Conservation (phyloP, 2,888 invertebrate genomes). For the Drosophila fungiperda region DNA sequence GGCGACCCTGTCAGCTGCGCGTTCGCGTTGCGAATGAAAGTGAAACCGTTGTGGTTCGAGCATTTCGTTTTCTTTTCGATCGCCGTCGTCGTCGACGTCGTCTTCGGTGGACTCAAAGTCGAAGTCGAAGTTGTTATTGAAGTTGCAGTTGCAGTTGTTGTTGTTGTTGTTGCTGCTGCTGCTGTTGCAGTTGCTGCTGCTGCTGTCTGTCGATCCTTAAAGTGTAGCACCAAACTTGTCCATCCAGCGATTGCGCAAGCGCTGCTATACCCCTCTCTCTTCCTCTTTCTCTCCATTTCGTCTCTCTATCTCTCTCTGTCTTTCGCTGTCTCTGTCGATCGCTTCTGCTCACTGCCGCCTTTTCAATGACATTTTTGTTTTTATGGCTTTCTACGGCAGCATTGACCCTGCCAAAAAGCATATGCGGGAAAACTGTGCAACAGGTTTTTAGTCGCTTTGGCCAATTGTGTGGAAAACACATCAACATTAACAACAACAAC, state of each 20-base stretch:
- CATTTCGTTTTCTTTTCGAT: slow-evolving; percentile 82
- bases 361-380: slow-evolving; percentile 67
- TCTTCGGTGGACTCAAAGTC: slow-evolving; percentile 24
- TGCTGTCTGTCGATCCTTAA: slow-evolving; percentile 62
- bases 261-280: slow-evolving; percentile 23
- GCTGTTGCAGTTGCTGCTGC: slow-evolving; percentile 26
- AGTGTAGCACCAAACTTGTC: slow-evolving; percentile 78
- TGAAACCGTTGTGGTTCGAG: slow-evolving; percentile 77
- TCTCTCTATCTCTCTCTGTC: slow-evolving; percentile 1
- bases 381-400: slow-evolving; percentile 73
- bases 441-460: slow-evolving; percentile 63
- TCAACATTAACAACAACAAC: not conserved
- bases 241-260: slow-evolving; percentile 71
- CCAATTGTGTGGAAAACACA: slow-evolving; percentile 49
- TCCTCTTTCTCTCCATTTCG: not conserved
- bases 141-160: slow-evolving; percentile 18
- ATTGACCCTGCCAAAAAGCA: slow-evolving; percentile 73
- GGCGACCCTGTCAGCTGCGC: slow-evolving; percentile 73
- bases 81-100: slow-evolving; percentile 21
- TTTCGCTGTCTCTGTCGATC: slow-evolving; percentile 4
- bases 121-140: slow-evolving; percentile 13
- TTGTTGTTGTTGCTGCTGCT: slow-evolving; percentile 12
- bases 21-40: slow-evolving; percentile 82
- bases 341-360: slow-evolving; percentile 15
- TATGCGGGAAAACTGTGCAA: slow-evolving; percentile 76